Evolutionary conservation across 1,140 invertebrate genomes (phyloP).

Genomic region (Cryptotermes secundus): DNA sequence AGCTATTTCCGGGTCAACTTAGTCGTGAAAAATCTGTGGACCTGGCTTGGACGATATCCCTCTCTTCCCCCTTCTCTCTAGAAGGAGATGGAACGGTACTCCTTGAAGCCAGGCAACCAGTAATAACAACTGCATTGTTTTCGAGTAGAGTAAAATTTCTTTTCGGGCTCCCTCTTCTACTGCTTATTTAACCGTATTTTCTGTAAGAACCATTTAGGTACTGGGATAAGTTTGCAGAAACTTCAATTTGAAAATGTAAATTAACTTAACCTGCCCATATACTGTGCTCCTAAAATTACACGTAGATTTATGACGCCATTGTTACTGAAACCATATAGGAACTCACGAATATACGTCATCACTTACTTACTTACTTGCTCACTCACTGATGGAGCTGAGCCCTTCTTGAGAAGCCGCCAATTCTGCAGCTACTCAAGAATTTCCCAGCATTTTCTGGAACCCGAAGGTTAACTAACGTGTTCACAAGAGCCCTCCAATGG

Average conservation of each 20-base stretch:
- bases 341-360: too few species aligned
- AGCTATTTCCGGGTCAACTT: background rate
- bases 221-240: background rate
- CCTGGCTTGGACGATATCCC: background rate
- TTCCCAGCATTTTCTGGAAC: too few species aligned
- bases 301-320: background rate
- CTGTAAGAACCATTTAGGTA: background rate
- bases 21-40: slow-evolving; percentile 5
- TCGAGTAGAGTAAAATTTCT: background rate
- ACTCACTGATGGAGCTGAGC: too few species aligned
- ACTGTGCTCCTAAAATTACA: background rate
- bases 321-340: too few species aligned
- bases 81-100: background rate
- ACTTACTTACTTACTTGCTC: too few species aligned
- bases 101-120: background rate
- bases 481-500: too few species aligned
- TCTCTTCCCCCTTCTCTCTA: background rate
- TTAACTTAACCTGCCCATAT: background rate
- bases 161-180: background rate
- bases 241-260: background rate
- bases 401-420: too few species aligned
- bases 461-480: too few species aligned
- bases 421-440: too few species aligned
- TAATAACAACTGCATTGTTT: background rate
- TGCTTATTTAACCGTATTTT: background rate